Evolutionary conservation across 2,113 vertebrate species (phyloP), one percentile per base, ranked within the genome.

Genomic region (Anhinga rufa): DNA sequence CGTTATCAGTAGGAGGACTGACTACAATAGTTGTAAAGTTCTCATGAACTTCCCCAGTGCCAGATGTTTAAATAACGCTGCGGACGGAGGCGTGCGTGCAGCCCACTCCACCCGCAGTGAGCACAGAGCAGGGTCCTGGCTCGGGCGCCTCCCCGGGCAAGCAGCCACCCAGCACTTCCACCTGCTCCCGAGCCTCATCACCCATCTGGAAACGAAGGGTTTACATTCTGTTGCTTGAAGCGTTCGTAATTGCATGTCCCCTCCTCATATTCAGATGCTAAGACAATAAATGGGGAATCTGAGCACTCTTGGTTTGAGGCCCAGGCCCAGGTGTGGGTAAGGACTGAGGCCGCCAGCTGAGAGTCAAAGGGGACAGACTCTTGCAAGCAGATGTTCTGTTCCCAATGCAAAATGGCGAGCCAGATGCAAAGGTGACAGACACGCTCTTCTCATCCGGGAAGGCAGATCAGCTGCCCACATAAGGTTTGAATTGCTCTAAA

Each of bases 21-120:
- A 61, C 40, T 49, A n/a, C 24, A 57, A 31, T 3, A 89, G 29
- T 17, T 66, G 68, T 19, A 31, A 69, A 24, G 55, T n/a, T 88
- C 44, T 80, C 48, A 71, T 1, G 0, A n/a, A 74, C 31, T 65
- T 84, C 48, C 36, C 69, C 65, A 61, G 5, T 21, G 51, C 28
- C 76, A 91, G 72, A 31, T 74, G 62, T n/a, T 95, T 55, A 46
- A 79, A 40, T 32, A 42, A 44, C 5, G 14, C 12, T 9, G 9
- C 2, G 25, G 72, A 42, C 2, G 62, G 36, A 86, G 52, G 29
- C 0, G 6, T 22, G 14, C 7, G 7, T 17, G 21, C 58, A 69
- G 64, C 46, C 51, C 7, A 18, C 61, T n/a, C 17, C 29, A 12
- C 22, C 24, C 31, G 0, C 5, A 12, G 29, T 2, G 22, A n/a